Evolutionary conservation across 2,888 invertebrate genomes (phyloP).

Genomic region (Polymixis flavicincta): DNA sequence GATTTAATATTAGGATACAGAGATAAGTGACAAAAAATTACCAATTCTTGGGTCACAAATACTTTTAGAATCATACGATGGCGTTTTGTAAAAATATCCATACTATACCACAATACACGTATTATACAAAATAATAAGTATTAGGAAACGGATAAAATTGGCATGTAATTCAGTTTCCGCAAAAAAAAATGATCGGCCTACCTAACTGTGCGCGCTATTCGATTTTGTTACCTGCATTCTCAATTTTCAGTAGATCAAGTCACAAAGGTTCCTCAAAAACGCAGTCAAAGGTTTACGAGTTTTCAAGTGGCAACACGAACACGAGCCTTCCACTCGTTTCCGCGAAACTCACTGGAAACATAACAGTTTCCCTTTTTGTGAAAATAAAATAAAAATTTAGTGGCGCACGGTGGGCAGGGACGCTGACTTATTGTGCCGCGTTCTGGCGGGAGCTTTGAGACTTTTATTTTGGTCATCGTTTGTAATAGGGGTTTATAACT

Average conservation of each 20-base stretch:
- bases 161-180: background rate
- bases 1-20: too few relatives aligned
- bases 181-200: background rate
- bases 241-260: background rate
- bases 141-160: background rate
- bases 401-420: slow-evolving; percentile 78
- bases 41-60: too few relatives aligned
- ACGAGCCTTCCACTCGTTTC: slow-evolving; percentile 70
- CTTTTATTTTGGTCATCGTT: slow-evolving; percentile 75
- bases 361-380: slow-evolving; percentile 83
- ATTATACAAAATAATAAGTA: too few relatives aligned
- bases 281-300: slow-evolving; percentile 63
- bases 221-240: background rate
- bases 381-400: slow-evolving; percentile 88
- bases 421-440: slow-evolving; percentile 77
- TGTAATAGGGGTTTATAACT: slow-evolving; percentile 73
- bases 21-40: too few relatives aligned
- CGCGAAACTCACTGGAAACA: slow-evolving; percentile 71
- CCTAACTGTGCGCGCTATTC: background rate
- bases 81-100: too few relatives aligned
- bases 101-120: too few relatives aligned
- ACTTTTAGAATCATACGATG: too few relatives aligned
- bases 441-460: slow-evolving; percentile 65
- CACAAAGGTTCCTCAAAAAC: background rate
- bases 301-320: slow-evolving; percentile 66